Evolutionary conservation across 92 coral and sea anemone genomes (phyloP).

Genomic region (Meandrina meandrites): DNA sequence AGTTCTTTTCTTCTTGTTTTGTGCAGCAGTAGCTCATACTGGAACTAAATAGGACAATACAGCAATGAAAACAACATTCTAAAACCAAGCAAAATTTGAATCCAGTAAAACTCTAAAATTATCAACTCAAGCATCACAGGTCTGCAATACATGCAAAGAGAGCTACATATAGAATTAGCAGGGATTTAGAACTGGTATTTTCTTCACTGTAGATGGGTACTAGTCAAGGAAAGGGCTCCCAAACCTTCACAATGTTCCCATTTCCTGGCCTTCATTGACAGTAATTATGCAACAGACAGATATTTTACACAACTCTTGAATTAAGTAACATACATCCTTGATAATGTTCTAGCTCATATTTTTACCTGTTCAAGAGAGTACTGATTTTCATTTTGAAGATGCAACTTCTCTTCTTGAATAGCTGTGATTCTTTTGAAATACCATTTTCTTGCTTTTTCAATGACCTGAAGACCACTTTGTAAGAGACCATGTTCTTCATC

Average conservation of each 20-base stretch:
- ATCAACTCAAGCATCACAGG: too few species aligned
- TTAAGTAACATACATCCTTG: too few species aligned
- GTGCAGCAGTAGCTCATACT: conserved; percentile 85
- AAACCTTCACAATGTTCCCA: too few species aligned
- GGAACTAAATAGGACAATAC: conserved; percentile 47
- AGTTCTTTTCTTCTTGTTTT: conserved; percentile 83
- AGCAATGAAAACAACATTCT: neutral
- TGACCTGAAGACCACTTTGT: conserved; percentile 75
- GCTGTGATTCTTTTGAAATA: conserved; percentile 95
- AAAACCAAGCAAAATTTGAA: neutral
- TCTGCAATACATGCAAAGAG: too few species aligned
- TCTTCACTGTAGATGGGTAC: too few species aligned
- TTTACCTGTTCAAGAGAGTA: conserved; percentile 77
- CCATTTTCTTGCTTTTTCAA: conserved; percentile 93
- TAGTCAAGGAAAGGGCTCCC: too few species aligned
- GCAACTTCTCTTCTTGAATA: conserved; percentile 89
- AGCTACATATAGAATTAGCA: too few species aligned
- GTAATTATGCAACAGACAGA: too few species aligned
- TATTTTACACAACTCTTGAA: too few species aligned
- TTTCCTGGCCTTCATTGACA: too few species aligned
- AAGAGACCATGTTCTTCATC: conserved; percentile 74
- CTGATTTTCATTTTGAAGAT: conserved; percentile 71
- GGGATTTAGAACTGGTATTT: too few species aligned
- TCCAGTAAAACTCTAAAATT: too few species aligned
- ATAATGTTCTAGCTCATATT: neutral